Base-by-base conservation (phyloP, 2,888 invertebrate species). In the Lissonota sp. region DNA sequence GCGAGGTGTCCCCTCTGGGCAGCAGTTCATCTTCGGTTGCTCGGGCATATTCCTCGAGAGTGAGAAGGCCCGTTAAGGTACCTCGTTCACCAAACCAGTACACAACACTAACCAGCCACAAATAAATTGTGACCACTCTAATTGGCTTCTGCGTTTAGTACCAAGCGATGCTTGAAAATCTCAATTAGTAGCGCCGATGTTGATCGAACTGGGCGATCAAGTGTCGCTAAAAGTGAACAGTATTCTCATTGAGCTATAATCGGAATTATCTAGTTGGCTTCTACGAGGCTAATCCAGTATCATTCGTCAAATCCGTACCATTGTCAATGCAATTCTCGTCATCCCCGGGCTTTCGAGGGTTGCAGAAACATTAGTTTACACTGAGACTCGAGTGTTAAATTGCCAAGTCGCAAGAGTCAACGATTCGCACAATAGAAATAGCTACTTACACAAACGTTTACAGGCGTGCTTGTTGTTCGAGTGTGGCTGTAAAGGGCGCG, bases 1-100 rank as follows among this genome's bases (percentile, higher is more conserved):
- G 86, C 87, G 86, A 87, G 89, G 85, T 92, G 92, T 92, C 92
- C 91, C 92, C 92, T 87, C 90, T 90, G 91, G 92, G 91, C 91
- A 92, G 86, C 90, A 90, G 90, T 92, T 91, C 90, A 91, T 92
- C 92, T 92, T 92, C 88, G 87, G 83, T 73, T 82, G 79, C 66
- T 55, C 55, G 66, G 66, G 66, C 66, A 26, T 62, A 67, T 66
- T 58, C 63, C 3, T n/a, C 12, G 51, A 12, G 42, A 51, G 51
- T 40, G 14, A 55, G 26, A 5, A 44, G 14, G 46, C 26, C 49
- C 51, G 40, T 40, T 14, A 7, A 40, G 40, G 53, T 26, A 67
- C 44, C 62, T 82, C 85, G 75, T 84, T 85, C 85, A 76, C 80
- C 86, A 26, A 86, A 85, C 86, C 84, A 83, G 83, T 83, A 76